A percentile compares a stretch with the other conserved stretches of the same genome.
phyloP scores from a whole-genome alignment of 2,113 vertebrate genomes.

The Solea senegalensis region DNA sequence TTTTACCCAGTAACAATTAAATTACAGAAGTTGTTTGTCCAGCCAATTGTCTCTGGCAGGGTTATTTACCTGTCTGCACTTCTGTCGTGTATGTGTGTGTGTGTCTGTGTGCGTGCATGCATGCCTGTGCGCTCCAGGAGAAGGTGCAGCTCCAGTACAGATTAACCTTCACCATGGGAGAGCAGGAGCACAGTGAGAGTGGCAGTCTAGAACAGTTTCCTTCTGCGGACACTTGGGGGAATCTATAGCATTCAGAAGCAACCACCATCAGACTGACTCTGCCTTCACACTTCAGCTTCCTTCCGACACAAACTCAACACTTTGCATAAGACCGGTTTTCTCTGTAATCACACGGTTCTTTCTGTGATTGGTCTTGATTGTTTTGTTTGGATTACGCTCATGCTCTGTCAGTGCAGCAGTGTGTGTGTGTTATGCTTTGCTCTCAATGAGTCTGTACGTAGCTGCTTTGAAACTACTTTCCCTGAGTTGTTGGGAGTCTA shows the following conservation, averaged over 20 bases:
- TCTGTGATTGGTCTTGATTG: constrained; percentile 25
- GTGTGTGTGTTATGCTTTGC: constrained; percentile 50
- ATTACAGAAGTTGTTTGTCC: background rate
- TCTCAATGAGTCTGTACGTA: constrained; percentile 37
- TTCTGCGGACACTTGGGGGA: constrained; percentile 91
- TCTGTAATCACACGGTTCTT: constrained; percentile 36
- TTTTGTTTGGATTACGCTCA: constrained; percentile 28
- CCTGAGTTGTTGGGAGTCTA: background rate
- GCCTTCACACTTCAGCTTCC: constrained; percentile 37
- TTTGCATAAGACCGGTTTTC: constrained; percentile 9
- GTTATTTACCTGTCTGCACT: background rate
- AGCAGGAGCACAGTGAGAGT: constrained; percentile 90
- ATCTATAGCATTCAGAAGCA: constrained; percentile 87
- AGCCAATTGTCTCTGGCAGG: background rate
- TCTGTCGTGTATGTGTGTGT: background rate
- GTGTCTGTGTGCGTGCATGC: background rate
- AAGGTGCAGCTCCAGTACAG: constrained; percentile 95
- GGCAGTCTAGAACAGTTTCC: constrained; percentile 95
- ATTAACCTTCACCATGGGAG: constrained; percentile 91
- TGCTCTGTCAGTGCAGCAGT: constrained; percentile 42
- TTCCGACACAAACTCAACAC: constrained; percentile 5
- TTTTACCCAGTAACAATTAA: background rate
- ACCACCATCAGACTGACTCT: constrained; percentile 67
- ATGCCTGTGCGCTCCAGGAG: constrained; percentile 84
- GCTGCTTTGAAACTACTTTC: constrained; percentile 37